Percentiles rank a stretch among this genome's conserved stretches.
Evolutionary conservation across 1,140 invertebrate species (phyloP).

Genomic region (Drosophila suzukii): DNA sequence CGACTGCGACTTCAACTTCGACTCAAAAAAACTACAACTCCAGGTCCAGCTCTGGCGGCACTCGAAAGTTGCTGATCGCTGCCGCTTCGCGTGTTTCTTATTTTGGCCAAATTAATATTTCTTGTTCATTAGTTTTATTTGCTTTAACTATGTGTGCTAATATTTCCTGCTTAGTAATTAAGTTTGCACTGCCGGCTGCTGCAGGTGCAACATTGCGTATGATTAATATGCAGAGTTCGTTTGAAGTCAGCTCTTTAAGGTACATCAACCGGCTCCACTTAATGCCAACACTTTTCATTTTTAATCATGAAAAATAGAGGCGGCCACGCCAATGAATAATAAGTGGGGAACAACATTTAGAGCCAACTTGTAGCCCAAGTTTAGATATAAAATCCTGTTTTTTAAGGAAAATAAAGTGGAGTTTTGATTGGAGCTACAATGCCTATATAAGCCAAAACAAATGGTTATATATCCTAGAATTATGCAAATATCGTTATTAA

Average conservation of each 20-base stretch:
- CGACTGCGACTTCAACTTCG: no score
- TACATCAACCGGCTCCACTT: slow-evolving; percentile 19
- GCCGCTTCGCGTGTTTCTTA: slow-evolving; percentile 61
- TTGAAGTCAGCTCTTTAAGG: slow-evolving; percentile 16
- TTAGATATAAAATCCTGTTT: slow-evolving; percentile 48
- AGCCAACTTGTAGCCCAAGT: slow-evolving; percentile 32
- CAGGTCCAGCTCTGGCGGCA: slow-evolving; percentile 32
- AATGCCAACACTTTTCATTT: slow-evolving; percentile 70
- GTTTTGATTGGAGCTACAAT: slow-evolving; percentile 3
- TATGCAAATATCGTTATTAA: neutral
- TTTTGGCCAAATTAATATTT: slow-evolving; percentile 78
- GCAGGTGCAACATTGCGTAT: slow-evolving; percentile 74
- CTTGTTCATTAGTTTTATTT: slow-evolving; percentile 82
- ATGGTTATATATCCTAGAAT: neutral
- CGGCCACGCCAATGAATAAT: slow-evolving; percentile 53
- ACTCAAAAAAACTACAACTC: slow-evolving; percentile 17
- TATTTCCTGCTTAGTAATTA: slow-evolving; percentile 81
- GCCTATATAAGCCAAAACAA: slow-evolving; percentile 1
- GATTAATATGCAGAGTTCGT: slow-evolving; percentile 48
- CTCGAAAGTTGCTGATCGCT: slow-evolving; percentile 65
- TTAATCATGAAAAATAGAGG: slow-evolving; percentile 66
- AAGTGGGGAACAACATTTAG: slow-evolving; percentile 20
- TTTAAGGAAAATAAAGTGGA: slow-evolving; percentile 29
- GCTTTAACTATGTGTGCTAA: slow-evolving; percentile 65
- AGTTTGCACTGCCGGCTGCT: slow-evolving; percentile 32